Percentiles rank a stretch among this genome's conserved stretches.
These are phyloP conservation scores for Huso huso DNA, from an alignment of 2,797 vertebrate species.

Conservation along the genomic window DNA sequence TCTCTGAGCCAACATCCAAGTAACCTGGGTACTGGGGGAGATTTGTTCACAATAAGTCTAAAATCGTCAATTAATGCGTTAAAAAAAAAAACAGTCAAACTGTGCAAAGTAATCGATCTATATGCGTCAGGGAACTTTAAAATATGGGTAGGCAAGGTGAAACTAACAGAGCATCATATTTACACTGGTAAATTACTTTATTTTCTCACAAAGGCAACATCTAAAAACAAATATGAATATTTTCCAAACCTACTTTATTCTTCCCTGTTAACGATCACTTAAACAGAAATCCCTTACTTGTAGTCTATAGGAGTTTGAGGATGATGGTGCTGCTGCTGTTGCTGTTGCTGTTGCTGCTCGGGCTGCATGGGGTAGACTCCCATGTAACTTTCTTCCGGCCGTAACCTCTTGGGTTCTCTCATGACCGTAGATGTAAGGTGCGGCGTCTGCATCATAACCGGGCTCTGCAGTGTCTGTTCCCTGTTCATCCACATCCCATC, in stretches of 20 bases:
- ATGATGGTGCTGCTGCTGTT: conserved; percentile 48
- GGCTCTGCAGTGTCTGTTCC: conserved; percentile 87
- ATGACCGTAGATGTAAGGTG: conserved; percentile 95
- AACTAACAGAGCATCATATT: too few relatives aligned
- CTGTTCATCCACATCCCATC: conserved; percentile 85
- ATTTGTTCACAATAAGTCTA: not conserved
- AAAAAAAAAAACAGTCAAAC: not conserved
- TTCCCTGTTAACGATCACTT: too few relatives aligned
- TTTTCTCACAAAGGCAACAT: not conserved
- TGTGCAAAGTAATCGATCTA: too few relatives aligned
- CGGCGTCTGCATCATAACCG: conserved; percentile 93
- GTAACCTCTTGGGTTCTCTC: conserved; percentile 88
- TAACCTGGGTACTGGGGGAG: conserved; percentile 88
- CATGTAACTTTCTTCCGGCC: conserved; percentile 90
- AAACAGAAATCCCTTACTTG: conserved; percentile 67
- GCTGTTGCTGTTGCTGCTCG: conserved; percentile 72
- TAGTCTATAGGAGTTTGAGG: conserved; percentile 91
- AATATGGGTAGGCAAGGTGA: too few relatives aligned
- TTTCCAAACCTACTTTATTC: too few relatives aligned
- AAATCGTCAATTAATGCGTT: not conserved
- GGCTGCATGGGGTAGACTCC: conserved; percentile 88
- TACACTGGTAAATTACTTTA: not conserved
- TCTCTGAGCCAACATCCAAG: conserved; percentile 98
- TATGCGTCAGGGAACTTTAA: too few relatives aligned
- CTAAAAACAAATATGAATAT: too few relatives aligned